These are phyloP conservation scores for Tonatia bakeri DNA, from an alignment of 2,113 vertebrate genomes.

Conservation along the genomic window DNA sequence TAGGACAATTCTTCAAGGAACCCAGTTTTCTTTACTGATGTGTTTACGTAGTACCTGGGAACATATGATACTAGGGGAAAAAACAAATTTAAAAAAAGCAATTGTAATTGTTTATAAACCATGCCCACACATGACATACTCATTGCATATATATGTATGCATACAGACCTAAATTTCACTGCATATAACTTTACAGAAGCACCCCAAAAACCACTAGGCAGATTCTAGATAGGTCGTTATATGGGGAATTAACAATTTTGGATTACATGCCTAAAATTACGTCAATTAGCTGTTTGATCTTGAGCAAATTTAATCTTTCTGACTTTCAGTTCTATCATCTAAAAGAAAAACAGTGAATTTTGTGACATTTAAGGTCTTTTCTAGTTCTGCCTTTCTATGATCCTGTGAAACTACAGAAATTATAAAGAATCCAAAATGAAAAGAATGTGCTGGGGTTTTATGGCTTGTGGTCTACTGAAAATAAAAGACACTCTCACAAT, in stretches of 20 bases:
- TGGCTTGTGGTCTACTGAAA: neutral
- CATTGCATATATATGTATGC: neutral
- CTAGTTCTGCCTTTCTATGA: neutral
- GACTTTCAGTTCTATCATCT: neutral
- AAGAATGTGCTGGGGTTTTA: neutral
- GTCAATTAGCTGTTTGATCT: neutral
- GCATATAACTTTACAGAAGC: neutral
- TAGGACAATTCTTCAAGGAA: neutral
- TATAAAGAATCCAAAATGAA: neutral
- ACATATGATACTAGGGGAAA: neutral
- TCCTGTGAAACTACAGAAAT: neutral
- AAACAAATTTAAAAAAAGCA: neutral
- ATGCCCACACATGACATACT: neutral
- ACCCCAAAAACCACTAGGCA: neutral
- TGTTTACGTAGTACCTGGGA: neutral
- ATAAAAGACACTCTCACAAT: neutral
- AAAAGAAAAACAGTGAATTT: neutral
- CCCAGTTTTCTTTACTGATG: neutral
- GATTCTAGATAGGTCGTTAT: neutral
- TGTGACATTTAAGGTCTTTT: neutral
- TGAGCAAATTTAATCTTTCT: neutral
- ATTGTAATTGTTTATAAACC: neutral
- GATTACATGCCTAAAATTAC: neutral
- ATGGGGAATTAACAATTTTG: neutral
- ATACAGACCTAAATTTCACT: neutral